Conservation (phyloP, 2,797 vertebrate species). For the Pipistrellus kuhlii region DNA sequence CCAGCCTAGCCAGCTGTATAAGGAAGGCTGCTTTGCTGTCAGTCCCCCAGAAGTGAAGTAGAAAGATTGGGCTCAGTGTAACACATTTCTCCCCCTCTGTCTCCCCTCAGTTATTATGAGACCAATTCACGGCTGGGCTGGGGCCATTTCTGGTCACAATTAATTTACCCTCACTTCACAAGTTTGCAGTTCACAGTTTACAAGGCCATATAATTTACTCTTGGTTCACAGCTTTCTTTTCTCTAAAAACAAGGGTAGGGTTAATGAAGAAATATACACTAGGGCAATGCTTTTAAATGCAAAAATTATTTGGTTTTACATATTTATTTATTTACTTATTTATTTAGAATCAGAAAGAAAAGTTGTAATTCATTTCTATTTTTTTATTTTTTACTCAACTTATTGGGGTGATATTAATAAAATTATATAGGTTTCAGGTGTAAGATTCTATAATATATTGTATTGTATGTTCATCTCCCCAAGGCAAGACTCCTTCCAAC, state of each 20-base stretch:
- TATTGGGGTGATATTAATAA: not conserved
- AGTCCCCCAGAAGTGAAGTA: not conserved
- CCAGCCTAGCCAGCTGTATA: not conserved
- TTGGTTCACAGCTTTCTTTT: constrained; percentile 43
- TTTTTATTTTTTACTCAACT: not conserved
- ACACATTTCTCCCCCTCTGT: not conserved
- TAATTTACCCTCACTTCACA: not conserved
- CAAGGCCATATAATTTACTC: constrained; percentile 49
- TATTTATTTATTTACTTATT: not conserved
- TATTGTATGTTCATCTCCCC: not conserved
- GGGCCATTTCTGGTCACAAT: constrained; percentile 19
- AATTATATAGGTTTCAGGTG: not conserved
- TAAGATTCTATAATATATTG: not conserved
- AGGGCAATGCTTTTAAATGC: not conserved
- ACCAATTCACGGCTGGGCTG: not conserved
- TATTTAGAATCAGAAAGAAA: not conserved
- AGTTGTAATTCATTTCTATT: not conserved
- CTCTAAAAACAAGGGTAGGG: constrained; percentile 2
- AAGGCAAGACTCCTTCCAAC: not conserved
- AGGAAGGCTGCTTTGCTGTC: constrained; percentile 13
- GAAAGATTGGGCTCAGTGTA: constrained; percentile 27
- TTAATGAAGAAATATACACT: constrained; percentile 47
- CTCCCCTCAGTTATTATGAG: not conserved
- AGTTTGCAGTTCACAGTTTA: constrained; percentile 59
- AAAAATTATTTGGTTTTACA: constrained; percentile 39